These are phyloP conservation scores for Orbicella faveolata DNA, from an alignment of 64 coral and sea anemone genomes.

Conservation along the genomic window DNA sequence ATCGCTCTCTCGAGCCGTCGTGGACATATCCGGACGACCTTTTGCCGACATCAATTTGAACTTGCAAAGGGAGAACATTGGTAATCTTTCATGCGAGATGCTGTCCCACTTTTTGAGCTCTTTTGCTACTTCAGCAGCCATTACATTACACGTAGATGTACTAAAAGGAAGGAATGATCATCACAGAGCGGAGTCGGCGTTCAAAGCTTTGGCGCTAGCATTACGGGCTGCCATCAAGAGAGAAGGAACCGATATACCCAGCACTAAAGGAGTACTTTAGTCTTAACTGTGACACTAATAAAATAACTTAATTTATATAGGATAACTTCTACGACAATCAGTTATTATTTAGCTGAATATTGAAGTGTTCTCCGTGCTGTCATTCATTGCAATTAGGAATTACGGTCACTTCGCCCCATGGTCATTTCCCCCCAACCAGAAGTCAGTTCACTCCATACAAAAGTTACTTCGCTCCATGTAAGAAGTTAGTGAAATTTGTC, in stretches of 20 bases:
- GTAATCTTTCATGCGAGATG: conserved; percentile 56
- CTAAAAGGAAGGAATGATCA: conserved; percentile 64
- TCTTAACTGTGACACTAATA: not conserved
- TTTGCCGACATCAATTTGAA: conserved; percentile 60
- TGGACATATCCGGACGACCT: conserved; percentile 63
- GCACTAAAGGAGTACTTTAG: conserved; percentile 58
- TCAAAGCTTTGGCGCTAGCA: conserved; percentile 55
- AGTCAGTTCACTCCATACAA: no score
- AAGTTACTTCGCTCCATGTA: no score
- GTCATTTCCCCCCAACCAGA: no score
- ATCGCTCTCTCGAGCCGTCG: conserved; percentile 54
- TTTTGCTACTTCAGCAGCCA: conserved; percentile 61
- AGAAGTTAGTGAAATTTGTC: no score
- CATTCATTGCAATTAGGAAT: no score
- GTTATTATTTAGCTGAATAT: not conserved
- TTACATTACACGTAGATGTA: conserved; percentile 60
- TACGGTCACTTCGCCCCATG: no score
- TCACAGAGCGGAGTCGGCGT: conserved; percentile 60
- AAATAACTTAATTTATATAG: not conserved
- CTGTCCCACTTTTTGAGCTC: conserved; percentile 58
- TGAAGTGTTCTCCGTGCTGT: no score
- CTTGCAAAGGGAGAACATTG: conserved; percentile 54
- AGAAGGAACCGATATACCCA: conserved; percentile 50
- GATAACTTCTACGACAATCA: not conserved
- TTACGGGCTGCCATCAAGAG: conserved; percentile 41